Evolutionary conservation across 2,113 vertebrate genomes (phyloP).

Genomic region (Silurus meridionalis): DNA sequence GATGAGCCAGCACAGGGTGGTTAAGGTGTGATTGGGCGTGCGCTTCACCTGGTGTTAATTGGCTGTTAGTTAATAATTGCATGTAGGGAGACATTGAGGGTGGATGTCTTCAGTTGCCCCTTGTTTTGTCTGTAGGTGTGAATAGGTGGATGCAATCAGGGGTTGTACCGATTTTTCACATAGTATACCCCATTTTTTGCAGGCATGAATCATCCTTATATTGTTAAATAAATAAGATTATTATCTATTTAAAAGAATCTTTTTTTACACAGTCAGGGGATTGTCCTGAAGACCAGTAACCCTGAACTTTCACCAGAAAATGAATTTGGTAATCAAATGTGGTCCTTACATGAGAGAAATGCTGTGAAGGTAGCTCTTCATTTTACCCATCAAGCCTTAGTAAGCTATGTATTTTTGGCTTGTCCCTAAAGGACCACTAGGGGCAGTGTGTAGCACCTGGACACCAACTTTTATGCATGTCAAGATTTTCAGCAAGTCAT

Average conservation of each 20-base stretch:
- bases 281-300: not conserved
- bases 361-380: not conserved
- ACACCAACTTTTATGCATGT: not conserved
- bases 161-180: not conserved
- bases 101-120: not conserved
- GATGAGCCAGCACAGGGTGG: not conserved
- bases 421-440: not conserved
- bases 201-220: not conserved
- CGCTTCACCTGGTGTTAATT: constrained; percentile 13
- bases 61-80: not conserved
- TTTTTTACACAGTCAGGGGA: not conserved
- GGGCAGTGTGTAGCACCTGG: not conserved
- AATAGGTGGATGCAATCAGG: not conserved
- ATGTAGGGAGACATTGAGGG: not conserved
- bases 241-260: not conserved
- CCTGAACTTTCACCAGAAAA: not conserved
- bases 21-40: constrained; percentile 5
- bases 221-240: not conserved
- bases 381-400: not conserved
- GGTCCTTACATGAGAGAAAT: not conserved
- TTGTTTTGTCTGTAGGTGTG: not conserved
- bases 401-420: not conserved
- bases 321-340: too few relatives aligned
- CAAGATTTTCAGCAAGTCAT: too few relatives aligned
- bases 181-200: not conserved